Percentiles rank a stretch among this genome's conserved stretches.
Conservation (phyloP, 1,140 invertebrate genomes). For the Drosophila watanabei region DNA sequence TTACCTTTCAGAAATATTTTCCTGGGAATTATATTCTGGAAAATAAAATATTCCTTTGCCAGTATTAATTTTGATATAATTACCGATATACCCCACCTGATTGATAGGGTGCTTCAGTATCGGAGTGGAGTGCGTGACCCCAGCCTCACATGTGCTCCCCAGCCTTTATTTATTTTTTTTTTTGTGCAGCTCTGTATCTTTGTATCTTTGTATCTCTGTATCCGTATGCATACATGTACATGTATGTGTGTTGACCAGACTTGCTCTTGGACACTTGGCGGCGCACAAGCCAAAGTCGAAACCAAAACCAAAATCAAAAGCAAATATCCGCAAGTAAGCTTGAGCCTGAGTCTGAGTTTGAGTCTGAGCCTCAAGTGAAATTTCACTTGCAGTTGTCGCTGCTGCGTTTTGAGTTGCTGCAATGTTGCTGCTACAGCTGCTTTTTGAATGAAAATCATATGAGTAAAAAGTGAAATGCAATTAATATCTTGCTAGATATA, state of each 20-base stretch:
- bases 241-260: slow-evolving; percentile 33
- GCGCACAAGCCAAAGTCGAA: background rate
- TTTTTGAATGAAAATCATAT: background rate
- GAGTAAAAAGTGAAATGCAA: slow-evolving; percentile 63
- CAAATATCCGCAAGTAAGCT: slow-evolving; percentile 13
- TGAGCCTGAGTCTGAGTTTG: slow-evolving; percentile 20
- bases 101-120: slow-evolving; percentile 8
- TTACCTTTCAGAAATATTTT: background rate
- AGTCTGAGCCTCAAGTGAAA: slow-evolving; percentile 54
- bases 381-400: slow-evolving; percentile 65
- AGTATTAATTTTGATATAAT: background rate
- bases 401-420: slow-evolving; percentile 2
- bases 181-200: background rate
- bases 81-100: background rate
- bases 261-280: slow-evolving; percentile 43
- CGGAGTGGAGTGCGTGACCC: slow-evolving; percentile 70
- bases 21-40: background rate
- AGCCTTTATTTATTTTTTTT: slow-evolving; percentile 8
- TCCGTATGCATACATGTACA: slow-evolving; percentile 11
- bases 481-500: background rate
- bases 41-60: background rate
- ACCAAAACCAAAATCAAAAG: slow-evolving; percentile 2
- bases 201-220: background rate
- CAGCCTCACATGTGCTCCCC: slow-evolving; percentile 36
- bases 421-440: slow-evolving; percentile 24